Conservation (phyloP, 2,888 invertebrate genomes). For the Urechis unicinctus region DNA sequence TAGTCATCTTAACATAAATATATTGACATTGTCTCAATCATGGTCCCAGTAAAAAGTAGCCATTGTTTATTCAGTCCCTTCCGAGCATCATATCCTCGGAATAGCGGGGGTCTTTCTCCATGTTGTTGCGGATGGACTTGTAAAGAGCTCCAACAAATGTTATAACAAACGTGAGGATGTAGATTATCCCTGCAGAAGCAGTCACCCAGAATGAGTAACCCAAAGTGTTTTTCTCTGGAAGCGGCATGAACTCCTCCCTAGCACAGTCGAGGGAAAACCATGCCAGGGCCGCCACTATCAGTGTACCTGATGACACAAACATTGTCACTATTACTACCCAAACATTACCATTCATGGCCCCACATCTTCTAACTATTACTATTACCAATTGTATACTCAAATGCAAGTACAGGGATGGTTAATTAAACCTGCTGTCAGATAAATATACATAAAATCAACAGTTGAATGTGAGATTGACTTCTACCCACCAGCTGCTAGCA, state of each 20-base stretch:
- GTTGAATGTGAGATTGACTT: too few species aligned
- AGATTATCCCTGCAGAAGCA: constrained; percentile 1
- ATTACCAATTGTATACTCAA: too few species aligned
- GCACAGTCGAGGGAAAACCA: constrained; percentile 7
- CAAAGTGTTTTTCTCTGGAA: constrained; percentile 11
- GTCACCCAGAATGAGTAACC: constrained; percentile 12
- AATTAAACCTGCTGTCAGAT: too few species aligned
- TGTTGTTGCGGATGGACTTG: neutral
- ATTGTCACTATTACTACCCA: too few species aligned
- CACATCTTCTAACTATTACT: too few species aligned
- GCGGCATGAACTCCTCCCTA: constrained; percentile 9
- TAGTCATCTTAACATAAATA: too few species aligned
- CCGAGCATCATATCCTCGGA: constrained; percentile 14
- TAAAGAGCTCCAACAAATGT: neutral
- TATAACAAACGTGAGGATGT: neutral
- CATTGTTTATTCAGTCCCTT: neutral
- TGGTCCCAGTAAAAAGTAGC: neutral
- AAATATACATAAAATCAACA: too few species aligned
- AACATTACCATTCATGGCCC: too few species aligned
- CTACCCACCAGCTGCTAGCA: too few species aligned
- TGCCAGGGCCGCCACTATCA: constrained; percentile 5
- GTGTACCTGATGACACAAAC: too few species aligned
- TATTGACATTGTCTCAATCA: too few species aligned
- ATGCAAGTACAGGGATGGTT: too few species aligned
- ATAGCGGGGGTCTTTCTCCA: constrained; percentile 5